Percentiles rank a stretch among this genome's conserved stretches.
These are phyloP conservation scores for Porites lutea DNA, from an alignment of 64 coral and sea anemone genomes.

Conservation along the genomic window DNA sequence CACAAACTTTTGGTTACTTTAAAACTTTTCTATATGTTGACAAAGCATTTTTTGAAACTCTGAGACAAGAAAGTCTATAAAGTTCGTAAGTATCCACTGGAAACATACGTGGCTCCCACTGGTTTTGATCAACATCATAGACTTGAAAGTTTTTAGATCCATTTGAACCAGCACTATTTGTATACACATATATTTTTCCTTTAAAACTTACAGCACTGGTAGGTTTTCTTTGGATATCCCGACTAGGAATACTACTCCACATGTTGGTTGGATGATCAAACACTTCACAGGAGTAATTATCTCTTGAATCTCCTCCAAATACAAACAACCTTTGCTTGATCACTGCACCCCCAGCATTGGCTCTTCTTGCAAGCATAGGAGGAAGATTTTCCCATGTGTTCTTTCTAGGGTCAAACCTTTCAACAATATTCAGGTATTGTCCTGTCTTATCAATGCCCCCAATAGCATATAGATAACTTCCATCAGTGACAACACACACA, in stretches of 20 bases:
- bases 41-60: not conserved
- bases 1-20: not conserved
- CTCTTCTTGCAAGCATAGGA: not conserved
- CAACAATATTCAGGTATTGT: slow-evolving; percentile 33
- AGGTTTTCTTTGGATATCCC: not conserved
- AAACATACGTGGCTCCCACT: not conserved
- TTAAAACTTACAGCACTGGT: not conserved
- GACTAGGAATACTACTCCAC: not conserved
- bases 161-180: not conserved
- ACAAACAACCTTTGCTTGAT: not conserved
- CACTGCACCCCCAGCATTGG: not conserved
- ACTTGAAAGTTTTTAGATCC: not conserved
- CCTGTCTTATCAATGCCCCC: slow-evolving; percentile 26
- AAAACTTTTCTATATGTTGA: not conserved
- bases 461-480: slow-evolving; percentile 47
- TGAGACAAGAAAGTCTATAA: not conserved
- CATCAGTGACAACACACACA: slow-evolving; percentile 62
- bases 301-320: not conserved
- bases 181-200: not conserved
- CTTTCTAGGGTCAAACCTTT: slow-evolving; percentile 40
- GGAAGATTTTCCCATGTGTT: not conserved
- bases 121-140: not conserved
- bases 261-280: not conserved
- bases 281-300: not conserved
- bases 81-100: too few species aligned